These are phyloP conservation scores for Atherix ibis DNA, from an alignment of 2,888 invertebrate species.

Conservation along the genomic window DNA sequence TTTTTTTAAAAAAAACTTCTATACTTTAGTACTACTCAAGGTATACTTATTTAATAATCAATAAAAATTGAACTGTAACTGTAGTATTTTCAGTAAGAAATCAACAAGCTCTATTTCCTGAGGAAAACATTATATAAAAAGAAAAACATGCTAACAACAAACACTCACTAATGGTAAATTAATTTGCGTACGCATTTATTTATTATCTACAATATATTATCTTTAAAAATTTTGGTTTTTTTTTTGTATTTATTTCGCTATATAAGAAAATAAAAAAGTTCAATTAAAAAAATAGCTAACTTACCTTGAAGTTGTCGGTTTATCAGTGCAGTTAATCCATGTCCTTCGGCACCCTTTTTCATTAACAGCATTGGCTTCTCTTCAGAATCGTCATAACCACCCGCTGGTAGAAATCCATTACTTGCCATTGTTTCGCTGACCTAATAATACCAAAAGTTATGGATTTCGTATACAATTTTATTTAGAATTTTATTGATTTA, in stretches of 20 bases:
- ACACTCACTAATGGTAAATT: not conserved
- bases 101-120: too few species aligned
- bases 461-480: too few species aligned
- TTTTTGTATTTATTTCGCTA: constrained; percentile 11
- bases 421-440: constrained; percentile 69
- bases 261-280: constrained; percentile 18
- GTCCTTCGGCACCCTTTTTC: constrained; percentile 52
- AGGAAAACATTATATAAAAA: not conserved
- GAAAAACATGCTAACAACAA: not conserved
- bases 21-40: too few species aligned
- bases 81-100: too few species aligned
- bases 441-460: constrained; percentile 28
- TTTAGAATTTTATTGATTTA: too few species aligned
- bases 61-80: too few species aligned
- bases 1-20: too few species aligned
- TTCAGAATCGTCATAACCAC: constrained; percentile 50
- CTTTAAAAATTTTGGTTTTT: not conserved
- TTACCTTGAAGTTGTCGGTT: constrained; percentile 64
- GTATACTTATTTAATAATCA: too few species aligned
- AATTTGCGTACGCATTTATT: not conserved
- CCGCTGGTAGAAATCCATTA: constrained; percentile 56
- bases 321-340: constrained; percentile 60
- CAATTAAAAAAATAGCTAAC: too few species aligned
- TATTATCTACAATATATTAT: not conserved
- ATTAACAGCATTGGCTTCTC: constrained; percentile 63